Conservation (phyloP, 2,113 vertebrate species). For the Gallinago undulata region DNA sequence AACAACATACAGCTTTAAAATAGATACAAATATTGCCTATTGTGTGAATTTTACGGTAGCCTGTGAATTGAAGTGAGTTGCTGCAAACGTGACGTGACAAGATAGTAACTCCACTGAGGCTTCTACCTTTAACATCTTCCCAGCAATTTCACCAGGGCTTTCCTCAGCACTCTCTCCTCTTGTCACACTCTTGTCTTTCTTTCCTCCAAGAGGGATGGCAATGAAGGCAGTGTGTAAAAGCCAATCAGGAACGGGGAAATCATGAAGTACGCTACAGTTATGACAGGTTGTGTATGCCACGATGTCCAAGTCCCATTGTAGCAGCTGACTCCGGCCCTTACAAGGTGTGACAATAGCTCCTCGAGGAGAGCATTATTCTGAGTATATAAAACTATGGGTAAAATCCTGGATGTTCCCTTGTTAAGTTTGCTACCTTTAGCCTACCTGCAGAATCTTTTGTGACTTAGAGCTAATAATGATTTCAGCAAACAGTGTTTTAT, state of each 20-base stretch:
- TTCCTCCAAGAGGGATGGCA: background rate
- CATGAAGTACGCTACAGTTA: fast-evolving
- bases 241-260: background rate
- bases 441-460: background rate
- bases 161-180: background rate
- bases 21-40: background rate
- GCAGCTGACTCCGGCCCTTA: background rate
- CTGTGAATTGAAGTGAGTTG: background rate
- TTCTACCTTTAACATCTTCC: background rate
- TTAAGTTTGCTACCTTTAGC: background rate
- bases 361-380: background rate
- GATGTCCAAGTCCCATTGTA: fast-evolving
- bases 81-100: background rate
- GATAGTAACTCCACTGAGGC: background rate
- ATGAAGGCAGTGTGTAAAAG: background rate
- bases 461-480: background rate
- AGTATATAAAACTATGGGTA: background rate
- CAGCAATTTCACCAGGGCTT: background rate
- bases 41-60: background rate
- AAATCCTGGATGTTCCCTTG: background rate
- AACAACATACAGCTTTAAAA: background rate
- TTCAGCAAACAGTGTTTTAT: background rate
- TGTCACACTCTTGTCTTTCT: background rate
- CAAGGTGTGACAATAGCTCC: background rate
- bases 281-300: background rate